phyloP scores from a whole-genome alignment of 1,140 invertebrate genomes.

The Drosophila santomea region DNA sequence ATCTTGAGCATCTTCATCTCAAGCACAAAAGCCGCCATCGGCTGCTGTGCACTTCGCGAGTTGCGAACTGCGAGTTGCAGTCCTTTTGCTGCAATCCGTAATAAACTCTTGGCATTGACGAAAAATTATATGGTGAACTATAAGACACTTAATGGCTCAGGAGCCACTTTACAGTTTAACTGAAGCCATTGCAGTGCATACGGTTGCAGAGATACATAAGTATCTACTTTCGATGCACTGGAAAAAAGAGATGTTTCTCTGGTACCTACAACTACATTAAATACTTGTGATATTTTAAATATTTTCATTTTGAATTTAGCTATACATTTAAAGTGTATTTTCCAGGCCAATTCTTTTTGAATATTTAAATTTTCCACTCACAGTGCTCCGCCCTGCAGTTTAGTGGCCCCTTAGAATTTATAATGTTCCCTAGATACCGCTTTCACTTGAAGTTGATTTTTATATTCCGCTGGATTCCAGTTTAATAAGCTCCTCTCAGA shows the following conservation, averaged over 20 bases:
- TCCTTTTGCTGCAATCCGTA: constrained; percentile 8
- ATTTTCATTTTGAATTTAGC: too few species aligned
- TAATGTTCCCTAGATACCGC: constrained; percentile 23
- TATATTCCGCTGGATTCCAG: constrained; percentile 1
- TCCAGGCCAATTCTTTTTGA: too few species aligned
- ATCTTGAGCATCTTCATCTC: constrained; percentile 1
- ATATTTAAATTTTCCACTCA: not conserved
- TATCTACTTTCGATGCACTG: not conserved
- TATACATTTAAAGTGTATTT: too few species aligned
- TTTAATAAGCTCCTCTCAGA: constrained; percentile 25
- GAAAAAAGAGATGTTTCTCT: not conserved
- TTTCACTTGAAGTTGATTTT: constrained; percentile 4
- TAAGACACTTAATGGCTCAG: constrained; percentile 23
- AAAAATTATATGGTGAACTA: constrained; percentile 29
- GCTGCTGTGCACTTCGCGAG: constrained; percentile 33
- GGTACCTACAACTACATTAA: too few species aligned
- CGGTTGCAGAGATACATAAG: not conserved
- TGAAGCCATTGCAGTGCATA: constrained; percentile 16
- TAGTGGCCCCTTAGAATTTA: not conserved
- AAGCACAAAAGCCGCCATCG: constrained; percentile 15
- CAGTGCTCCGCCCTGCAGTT: not conserved
- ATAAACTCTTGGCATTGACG: constrained; percentile 57
- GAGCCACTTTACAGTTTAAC: constrained; percentile 26
- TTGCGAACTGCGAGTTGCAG: constrained; percentile 24
- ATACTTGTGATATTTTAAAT: too few species aligned